phyloP scores from a whole-genome alignment of 2,888 invertebrate genomes.

The Subacronicta megacephala region DNA sequence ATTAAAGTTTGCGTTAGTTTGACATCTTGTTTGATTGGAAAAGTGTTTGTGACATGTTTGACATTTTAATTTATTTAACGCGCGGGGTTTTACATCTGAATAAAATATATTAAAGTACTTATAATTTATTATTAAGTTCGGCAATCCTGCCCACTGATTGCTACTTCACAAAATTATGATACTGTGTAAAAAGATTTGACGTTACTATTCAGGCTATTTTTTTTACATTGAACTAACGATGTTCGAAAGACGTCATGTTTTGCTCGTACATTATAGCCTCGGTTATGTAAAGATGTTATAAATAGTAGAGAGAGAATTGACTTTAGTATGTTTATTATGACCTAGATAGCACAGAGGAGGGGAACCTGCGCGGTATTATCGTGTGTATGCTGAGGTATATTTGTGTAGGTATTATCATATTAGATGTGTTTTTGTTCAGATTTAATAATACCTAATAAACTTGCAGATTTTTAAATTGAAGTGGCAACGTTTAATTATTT shows the following conservation, averaged over 20 bases:
- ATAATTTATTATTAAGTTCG: constrained; percentile 12
- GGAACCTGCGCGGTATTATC: neutral
- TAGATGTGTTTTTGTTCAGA: too few species aligned
- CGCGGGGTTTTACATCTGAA: constrained; percentile 9
- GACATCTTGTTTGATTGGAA: constrained; percentile 24
- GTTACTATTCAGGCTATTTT: constrained; percentile 19
- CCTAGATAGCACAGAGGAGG: neutral
- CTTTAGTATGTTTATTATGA: neutral
- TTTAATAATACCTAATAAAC: too few species aligned
- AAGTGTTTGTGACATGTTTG: constrained; percentile 22
- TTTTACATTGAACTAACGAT: constrained; percentile 12
- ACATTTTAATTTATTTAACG: constrained; percentile 29
- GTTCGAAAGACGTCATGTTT: constrained; percentile 6
- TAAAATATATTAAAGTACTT: constrained; percentile 1
- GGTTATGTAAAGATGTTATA: constrained; percentile 2
- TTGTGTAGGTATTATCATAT: neutral
- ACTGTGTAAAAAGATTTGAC: constrained; percentile 26
- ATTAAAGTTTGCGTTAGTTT: constrained; percentile 23
- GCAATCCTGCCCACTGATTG: constrained; percentile 19
- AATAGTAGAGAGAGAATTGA: too few species aligned
- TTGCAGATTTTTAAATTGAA: too few species aligned
- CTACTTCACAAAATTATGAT: constrained; percentile 14
- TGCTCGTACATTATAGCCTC: neutral
- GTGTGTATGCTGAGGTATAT: too few species aligned
- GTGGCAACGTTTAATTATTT: too few species aligned